Percentiles rank a stretch among this genome's conserved stretches.
Evolutionary conservation across 2,888 invertebrate species (phyloP).

Genomic region (Lysandra coridon): DNA sequence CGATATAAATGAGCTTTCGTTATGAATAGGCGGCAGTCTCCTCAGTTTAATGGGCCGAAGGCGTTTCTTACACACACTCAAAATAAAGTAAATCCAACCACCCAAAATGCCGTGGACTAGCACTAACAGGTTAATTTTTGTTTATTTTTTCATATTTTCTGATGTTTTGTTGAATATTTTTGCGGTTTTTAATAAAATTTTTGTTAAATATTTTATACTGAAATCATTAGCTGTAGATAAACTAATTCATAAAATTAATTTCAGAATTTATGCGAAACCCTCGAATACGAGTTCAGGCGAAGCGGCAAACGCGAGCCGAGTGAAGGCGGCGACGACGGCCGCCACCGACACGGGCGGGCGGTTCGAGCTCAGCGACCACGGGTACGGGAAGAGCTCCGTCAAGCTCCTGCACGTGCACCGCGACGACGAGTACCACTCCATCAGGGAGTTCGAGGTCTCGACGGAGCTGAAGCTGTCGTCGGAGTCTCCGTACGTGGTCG

Average conservation of each 20-base stretch:
- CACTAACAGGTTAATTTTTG: constrained; percentile 63
- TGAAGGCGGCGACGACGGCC: constrained; percentile 56
- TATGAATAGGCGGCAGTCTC: constrained; percentile 54
- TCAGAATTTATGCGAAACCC: constrained; percentile 75
- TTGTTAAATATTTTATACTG: not conserved
- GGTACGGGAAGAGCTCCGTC: constrained; percentile 88
- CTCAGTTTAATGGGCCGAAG: constrained; percentile 61
- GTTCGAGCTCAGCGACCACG: constrained; percentile 83
- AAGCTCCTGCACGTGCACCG: constrained; percentile 86
- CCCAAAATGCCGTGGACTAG: constrained; percentile 74
- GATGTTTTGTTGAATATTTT: not conserved
- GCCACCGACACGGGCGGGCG: constrained; percentile 72
- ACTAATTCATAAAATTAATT: constrained; percentile 39
- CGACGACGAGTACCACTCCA: constrained; percentile 83
- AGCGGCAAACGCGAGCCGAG: constrained; percentile 38
- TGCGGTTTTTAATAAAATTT: not conserved
- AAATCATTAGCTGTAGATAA: not conserved
- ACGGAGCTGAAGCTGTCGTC: constrained; percentile 85
- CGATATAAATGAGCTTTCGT: constrained; percentile 59
- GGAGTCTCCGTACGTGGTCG: constrained; percentile 85
- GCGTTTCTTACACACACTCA: constrained; percentile 67
- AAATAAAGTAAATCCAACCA: constrained; percentile 65
- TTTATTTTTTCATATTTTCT: constrained; percentile 9
- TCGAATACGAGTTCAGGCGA: constrained; percentile 67
- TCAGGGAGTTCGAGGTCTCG: constrained; percentile 86